A percentile compares a stretch with the other conserved stretches of the same genome.
These are phyloP conservation scores for Hoplodrina ambigua DNA, from an alignment of 2,888 invertebrate species.

Conservation along the genomic window DNA sequence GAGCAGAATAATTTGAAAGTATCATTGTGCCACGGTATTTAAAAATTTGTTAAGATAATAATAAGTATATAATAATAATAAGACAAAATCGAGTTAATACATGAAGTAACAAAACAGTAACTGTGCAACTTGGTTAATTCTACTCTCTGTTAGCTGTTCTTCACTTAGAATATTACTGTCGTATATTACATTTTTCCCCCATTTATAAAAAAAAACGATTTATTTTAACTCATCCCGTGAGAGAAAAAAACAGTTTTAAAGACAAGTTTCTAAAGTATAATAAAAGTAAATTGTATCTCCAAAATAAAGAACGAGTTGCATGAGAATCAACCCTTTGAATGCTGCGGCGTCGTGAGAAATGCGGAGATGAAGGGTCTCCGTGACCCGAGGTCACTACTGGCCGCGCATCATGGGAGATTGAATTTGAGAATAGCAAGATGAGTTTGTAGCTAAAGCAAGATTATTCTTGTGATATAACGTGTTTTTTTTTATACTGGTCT, in stretches of 20 bases:
- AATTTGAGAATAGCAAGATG: conserved; percentile 33
- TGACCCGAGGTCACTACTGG: conserved; percentile 78
- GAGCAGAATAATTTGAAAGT: background rate
- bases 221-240: background rate
- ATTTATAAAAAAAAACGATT: too few relatives aligned
- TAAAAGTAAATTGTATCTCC: conserved; percentile 18
- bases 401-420: conserved; percentile 46
- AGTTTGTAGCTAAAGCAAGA: background rate
- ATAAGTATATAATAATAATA: too few relatives aligned
- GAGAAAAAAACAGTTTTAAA: background rate
- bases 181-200: background rate
- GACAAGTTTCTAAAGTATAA: background rate
- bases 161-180: too few relatives aligned
- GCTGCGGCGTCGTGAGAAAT: conserved; percentile 78
- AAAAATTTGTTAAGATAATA: too few relatives aligned
- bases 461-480: conserved; percentile 40
- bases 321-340: conserved; percentile 73
- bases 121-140: too few relatives aligned
- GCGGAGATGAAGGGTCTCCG: conserved; percentile 72
- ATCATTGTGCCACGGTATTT: background rate
- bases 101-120: too few relatives aligned
- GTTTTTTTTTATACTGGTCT: conserved; percentile 26
- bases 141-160: too few relatives aligned
- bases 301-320: conserved; percentile 56
- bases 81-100: too few relatives aligned